Percentiles rank a stretch among this genome's conserved stretches.
Conservation (phyloP, 2,797 vertebrate species). For the Danio jaintianensis region DNA sequence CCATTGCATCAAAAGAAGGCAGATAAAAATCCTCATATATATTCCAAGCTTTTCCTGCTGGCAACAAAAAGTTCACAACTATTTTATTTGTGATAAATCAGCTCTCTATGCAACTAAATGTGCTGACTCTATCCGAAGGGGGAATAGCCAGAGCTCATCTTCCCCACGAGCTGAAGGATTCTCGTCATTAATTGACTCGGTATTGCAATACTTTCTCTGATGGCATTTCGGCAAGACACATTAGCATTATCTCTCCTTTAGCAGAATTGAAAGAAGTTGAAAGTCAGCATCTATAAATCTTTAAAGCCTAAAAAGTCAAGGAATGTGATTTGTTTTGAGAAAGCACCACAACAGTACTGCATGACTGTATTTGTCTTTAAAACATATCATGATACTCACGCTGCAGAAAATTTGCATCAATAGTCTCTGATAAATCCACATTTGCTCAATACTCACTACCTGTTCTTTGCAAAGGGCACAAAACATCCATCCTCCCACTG, state of each 20-base stretch:
- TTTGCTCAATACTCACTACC: conserved; percentile 41
- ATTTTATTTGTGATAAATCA: conserved; percentile 43
- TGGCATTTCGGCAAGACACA: conserved; percentile 23
- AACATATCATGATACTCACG: background rate
- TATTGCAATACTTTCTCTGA: conserved; percentile 27
- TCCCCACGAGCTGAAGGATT: conserved; percentile 26
- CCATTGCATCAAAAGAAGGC: background rate
- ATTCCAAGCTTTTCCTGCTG: conserved; percentile 19
- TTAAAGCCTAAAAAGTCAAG: conserved; percentile 2
- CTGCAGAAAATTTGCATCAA: conserved; percentile 10
- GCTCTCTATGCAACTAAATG: conserved; percentile 32
- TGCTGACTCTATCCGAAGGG: conserved; percentile 23
- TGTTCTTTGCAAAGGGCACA: conserved; percentile 15
- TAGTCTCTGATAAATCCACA: conserved; percentile 21
- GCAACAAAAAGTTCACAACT: conserved; percentile 22
- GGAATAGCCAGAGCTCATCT: conserved; percentile 39
- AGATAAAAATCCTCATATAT: conserved; percentile 11
- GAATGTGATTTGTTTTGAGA: conserved; percentile 4
- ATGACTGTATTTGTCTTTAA: background rate
- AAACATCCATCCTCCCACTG: conserved; percentile 42
- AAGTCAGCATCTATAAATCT: background rate
- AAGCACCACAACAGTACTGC: background rate
- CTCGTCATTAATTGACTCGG: conserved; percentile 46
- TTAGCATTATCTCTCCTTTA: conserved; percentile 28
- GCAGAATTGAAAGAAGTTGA: conserved; percentile 3